Evolutionary conservation across 2,888 invertebrate genomes (phyloP), one percentile per base, ranked within the genome.

Genomic region (Brachyopa scutellaris): DNA sequence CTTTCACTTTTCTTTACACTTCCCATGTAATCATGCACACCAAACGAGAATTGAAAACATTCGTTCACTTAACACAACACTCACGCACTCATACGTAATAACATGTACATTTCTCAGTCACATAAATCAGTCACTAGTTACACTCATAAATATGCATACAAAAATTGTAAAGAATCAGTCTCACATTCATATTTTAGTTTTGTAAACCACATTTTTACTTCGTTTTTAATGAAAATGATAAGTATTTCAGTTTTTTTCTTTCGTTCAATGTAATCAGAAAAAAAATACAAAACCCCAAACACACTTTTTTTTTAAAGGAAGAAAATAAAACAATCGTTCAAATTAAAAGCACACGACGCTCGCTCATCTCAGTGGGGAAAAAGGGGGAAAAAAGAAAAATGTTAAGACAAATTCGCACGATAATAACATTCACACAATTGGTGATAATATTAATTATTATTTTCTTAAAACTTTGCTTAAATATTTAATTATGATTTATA

Each of bases 111-210:
- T n/a, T n/a, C n/a, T n/a, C n/a, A n/a, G n/a, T n/a, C n/a, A n/a
- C n/a, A n/a, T n/a, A n/a, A n/a, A n/a, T n/a, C n/a, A n/a, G n/a
- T n/a, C n/a, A n/a, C n/a, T n/a, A n/a, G n/a, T n/a, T 6, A 31
- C 64, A 70, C 64, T 33, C 77, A 70, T 70, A 82, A 70, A 77
- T 72, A 53, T 61, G 51, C 77, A 82, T 82, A 82, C 77, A 70
- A 82, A 82, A 66, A 66, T 82, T 82, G 82, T 82, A 82, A 82
- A 82, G 82, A 82, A 82, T 82, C 82, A 82, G 82, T 82, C 82
- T 82, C 82, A 77, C 82, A 82, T 77, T 82, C 82, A 72, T 61
- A 59, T 67, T 38, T 64, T 69, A 80, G 67, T 80, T 62, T 80
- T 69, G 29, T 80, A 69, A 64, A 80, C 49, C 76, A 80, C 61